Evolutionary conservation across 2,797 vertebrate species (phyloP).

Genomic region (Holocentrus rufus): DNA sequence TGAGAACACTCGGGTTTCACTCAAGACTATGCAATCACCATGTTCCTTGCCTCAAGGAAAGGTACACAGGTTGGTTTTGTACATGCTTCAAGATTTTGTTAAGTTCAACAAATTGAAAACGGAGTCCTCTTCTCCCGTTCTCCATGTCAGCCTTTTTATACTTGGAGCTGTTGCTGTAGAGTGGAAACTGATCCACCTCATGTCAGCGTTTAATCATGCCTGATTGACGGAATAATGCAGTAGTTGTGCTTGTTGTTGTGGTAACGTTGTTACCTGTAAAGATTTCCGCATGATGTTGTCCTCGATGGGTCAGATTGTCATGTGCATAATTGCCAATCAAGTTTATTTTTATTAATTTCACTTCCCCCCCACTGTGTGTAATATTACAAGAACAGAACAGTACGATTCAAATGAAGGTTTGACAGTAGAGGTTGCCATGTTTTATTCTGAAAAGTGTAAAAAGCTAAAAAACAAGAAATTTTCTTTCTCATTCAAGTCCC

Average conservation of each 20-base stretch:
- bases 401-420: background rate
- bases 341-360: background rate
- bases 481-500: no score
- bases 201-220: slow-evolving; percentile 13
- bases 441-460: background rate
- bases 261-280: slow-evolving; percentile 1
- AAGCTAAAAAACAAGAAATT: no score
- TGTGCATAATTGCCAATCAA: slow-evolving; percentile 1
- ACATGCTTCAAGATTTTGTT: slow-evolving; percentile 78
- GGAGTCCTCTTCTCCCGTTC: background rate
- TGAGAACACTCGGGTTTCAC: slow-evolving; percentile 78
- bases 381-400: background rate
- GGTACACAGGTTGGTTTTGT: slow-evolving; percentile 81
- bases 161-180: slow-evolving; percentile 3
- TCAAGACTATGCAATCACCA: slow-evolving; percentile 96
- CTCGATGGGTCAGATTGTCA: background rate
- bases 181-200: slow-evolving; percentile 12
- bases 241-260: slow-evolving; percentile 1
- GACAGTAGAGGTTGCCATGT: slow-evolving; percentile 5
- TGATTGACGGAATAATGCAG: slow-evolving; percentile 12
- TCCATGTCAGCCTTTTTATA: slow-evolving; percentile 18
- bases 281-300: background rate
- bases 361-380: no score
- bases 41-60: slow-evolving; percentile 82
- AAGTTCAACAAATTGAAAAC: slow-evolving; percentile 73